Evolutionary conservation across 53 echinoderm and acorn worm species (phyloP), one percentile per base, ranked within the genome.

Genomic region (Luidia sarsii): DNA sequence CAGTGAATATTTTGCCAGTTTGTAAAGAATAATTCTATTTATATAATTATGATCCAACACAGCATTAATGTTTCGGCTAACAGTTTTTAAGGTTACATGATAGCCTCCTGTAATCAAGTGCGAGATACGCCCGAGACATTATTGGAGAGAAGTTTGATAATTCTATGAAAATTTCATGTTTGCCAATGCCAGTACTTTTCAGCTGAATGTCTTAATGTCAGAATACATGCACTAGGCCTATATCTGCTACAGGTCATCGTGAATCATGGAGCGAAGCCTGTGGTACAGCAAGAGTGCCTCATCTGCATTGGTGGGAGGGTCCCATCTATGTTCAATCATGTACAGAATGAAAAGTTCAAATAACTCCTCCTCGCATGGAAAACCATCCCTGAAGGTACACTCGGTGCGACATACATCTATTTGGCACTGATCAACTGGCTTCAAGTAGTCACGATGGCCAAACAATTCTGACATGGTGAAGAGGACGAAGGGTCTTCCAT

Each of bases 401-500:
- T 3, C 54, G 54, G 54, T 54, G 54, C 54, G 20, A n/a, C 54
- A 54, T 21, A 25, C 54, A 2, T 54, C 54, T 21, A 54, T 54
- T 23, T 54, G 23, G 21, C 25, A 21, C 54, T 54, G 54, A n/a
- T 54, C 54, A 54, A 54, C 54, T 54, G 23, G 54, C 23, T 54
- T 19, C 54, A 54, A 54, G 54, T 21, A 54, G 54, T 54, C 54
- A 54, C 54, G 54, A 23, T 25, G 54, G 23, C 54, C 54, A 54
- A 54, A 54, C 54, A 54, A 1, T 21, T 54, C 54, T 54, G 54
- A 25, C 54, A 54, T 54, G 23, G 54, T 23, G 54, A 54, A 6
- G 54, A 54, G 54, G 25, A 54, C 54, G 2, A 67, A 13, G 8
- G 46, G 67, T 22, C 65, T 34, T 22, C 65, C 39, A 20, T 67